Conservation (phyloP, 2,888 invertebrate genomes). For the Catocala sponsa region DNA sequence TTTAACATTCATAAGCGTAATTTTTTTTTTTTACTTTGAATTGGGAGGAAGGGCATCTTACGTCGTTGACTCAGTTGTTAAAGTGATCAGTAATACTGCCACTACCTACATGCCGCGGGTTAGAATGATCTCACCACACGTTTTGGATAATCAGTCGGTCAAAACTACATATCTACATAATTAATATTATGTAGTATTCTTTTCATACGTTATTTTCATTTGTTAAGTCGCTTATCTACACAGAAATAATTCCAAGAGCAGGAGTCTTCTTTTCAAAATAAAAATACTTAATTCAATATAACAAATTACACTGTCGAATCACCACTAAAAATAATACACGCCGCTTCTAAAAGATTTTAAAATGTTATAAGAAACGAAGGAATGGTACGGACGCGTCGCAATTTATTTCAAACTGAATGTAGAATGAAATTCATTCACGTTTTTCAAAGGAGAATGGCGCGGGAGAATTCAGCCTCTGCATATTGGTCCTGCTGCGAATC, state of each 20-base stretch:
- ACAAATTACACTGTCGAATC: not conserved
- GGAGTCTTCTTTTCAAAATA: no score
- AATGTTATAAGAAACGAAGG: slow-evolving; percentile 13
- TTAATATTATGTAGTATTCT: no score
- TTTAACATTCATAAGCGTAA: slow-evolving; percentile 15
- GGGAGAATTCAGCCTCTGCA: slow-evolving; percentile 32
- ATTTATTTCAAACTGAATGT: slow-evolving; percentile 43
- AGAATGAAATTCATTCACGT: slow-evolving; percentile 39
- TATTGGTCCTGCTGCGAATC: slow-evolving; percentile 36
- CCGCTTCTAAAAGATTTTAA: not conserved
- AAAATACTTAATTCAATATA: not conserved
- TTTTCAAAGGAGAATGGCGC: slow-evolving; percentile 35
- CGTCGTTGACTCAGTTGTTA: no score
- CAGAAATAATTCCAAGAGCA: no score
- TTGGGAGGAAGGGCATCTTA: not conserved
- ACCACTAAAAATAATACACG: not conserved
- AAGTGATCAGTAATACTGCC: no score
- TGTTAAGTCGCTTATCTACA: no score
- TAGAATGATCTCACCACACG: no score
- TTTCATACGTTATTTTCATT: no score
- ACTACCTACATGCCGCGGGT: no score
- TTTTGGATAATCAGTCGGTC: no score
- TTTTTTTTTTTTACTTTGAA: not conserved
- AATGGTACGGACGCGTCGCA: slow-evolving; percentile 35
- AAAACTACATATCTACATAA: no score